Base-by-base conservation (phyloP, 2,888 invertebrate species). In the Osmoderma eremita region DNA sequence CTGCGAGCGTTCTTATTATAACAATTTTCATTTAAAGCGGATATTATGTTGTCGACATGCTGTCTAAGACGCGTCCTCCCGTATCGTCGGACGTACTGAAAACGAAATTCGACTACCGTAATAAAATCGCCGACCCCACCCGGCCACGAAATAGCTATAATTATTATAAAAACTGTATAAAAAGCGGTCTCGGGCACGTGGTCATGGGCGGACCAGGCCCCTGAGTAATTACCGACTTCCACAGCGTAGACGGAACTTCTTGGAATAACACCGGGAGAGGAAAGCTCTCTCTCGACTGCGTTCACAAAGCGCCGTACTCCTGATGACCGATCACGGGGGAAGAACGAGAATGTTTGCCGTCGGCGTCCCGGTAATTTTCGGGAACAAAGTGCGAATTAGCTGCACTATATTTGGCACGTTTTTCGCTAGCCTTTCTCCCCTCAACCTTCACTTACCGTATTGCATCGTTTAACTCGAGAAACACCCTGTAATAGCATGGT, bases 101-200 rank as follows among this genome's bases (percentile, higher is more conserved):
- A 61, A 45, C 36, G 58, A 61, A 61, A 61, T 61, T 61, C 58
- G 58, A 61, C 58, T 61, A 61, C 58, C 45, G 58, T 71, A 75
- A 74, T 73, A 73, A 74, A 74, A 75, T 72, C 71, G 70, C 64
- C 71, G 68, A 70, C 68, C 62, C 70, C 68, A 66, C 68, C 70
- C 71, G 68, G 67, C 68, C 61, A 70, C 72, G 69, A 73, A 81
- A 82, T 81, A 79, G 78, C 81, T 81, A 81, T 82, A 82, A 82
- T 82, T 82, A 82, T 78, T 75, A 79, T 80, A 79, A 80, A 81
- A 81, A 78, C 75, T 77, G 78, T 79, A 79, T 78, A 79, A 79
- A 80, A 79, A 79, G 78, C 74, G 75, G 78, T 75, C 71, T 68
- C 61, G 68, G 73, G 75, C 75, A 75, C 75, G 75, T 75, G 75